Percentiles rank a stretch among this genome's conserved stretches.
Conservation (phyloP, 2,888 invertebrate species). For the Chrysodeixis includens region DNA sequence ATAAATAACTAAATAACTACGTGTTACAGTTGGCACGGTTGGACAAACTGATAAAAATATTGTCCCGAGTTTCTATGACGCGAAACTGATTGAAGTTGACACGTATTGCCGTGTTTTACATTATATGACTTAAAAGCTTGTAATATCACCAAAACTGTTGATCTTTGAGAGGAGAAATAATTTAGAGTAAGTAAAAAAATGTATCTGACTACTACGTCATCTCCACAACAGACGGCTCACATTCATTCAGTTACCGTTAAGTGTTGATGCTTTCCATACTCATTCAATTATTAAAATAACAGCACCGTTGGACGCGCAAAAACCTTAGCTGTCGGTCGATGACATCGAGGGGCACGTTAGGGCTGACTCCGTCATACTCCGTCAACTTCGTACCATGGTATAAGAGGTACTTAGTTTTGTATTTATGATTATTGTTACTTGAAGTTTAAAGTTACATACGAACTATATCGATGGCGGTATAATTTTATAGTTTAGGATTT, state of each 20-base stretch:
- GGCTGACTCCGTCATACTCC: slow-evolving; percentile 82
- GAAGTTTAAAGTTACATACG: neutral
- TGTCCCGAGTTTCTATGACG: slow-evolving; percentile 18
- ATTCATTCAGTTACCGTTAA: slow-evolving; percentile 73
- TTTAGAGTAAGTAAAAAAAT: neutral
- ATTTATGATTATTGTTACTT: neutral
- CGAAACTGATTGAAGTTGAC: slow-evolving; percentile 18
- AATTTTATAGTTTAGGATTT: neutral
- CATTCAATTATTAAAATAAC: slow-evolving; percentile 87
- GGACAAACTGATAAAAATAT: slow-evolving; percentile 46
- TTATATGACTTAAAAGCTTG: neutral
- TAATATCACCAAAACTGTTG: neutral
- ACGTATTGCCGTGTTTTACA: neutral
- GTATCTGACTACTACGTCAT: neutral
- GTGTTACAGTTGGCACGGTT: slow-evolving; percentile 48
- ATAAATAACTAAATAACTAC: slow-evolving; percentile 62
- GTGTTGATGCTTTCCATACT: slow-evolving; percentile 80
- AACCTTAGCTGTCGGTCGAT: slow-evolving; percentile 85
- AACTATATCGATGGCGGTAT: neutral
- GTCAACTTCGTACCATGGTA: slow-evolving; percentile 70
- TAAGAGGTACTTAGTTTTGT: slow-evolving; percentile 66
- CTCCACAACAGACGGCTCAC: slow-evolving; percentile 56
- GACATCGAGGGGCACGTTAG: slow-evolving; percentile 87
- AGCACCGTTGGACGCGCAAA: slow-evolving; percentile 85
- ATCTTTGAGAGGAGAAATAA: neutral